Base-by-base conservation (phyloP, 2,113 vertebrate genomes). In the Bolborhynchus lineola region DNA sequence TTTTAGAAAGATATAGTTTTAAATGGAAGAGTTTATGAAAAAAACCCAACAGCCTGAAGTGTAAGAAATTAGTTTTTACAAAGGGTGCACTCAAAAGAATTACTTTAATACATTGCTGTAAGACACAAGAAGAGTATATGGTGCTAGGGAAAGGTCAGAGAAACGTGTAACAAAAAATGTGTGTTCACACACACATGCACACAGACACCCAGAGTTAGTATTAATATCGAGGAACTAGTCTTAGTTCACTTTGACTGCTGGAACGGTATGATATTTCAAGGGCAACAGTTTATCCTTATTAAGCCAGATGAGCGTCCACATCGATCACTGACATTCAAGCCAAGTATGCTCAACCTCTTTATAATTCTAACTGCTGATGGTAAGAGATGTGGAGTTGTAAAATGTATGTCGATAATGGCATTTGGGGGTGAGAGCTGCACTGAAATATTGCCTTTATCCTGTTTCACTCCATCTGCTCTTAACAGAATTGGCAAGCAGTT, bases 401-500 rank as follows among this genome's bases (percentile, higher is more conserved):
- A 95, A 90, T 72, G 24, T 35, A 47, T 63, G 69, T 63, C 6
- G 4, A 59, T 92, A 93, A 96, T 70, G 47, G 82, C 86, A 95
- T 88, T 52, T 65, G 72, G 59, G 67, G 26, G 60, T 63, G 33
- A 70, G 33, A 69, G 50, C 49, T 24, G 8, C 59, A 50, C 35
- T 85, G 80, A 95, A 95, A 90, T 92, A 94, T 35, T 91, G 91
- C 83, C 81, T 95, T 87, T 80, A 92, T 92, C 77, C 81, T 0
- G 0, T 93, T 95, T 94, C 82, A 77, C 55, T 96, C 86, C 84
- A 91, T 95, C 63, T 97, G 91, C 86, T 95, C 91, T 94, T 90
- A 97, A 80, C 75, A 84, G 80, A 90, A 95, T 84, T 97, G 93
- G 94, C 89, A 95, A 70, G 72, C 57, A 60, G 90, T 76, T 95